A percentile compares a stretch with the other conserved stretches of the same genome.
These are phyloP conservation scores for Forbesichthys papilliferus DNA, from an alignment of 2,113 vertebrate genomes.

Conservation along the genomic window DNA sequence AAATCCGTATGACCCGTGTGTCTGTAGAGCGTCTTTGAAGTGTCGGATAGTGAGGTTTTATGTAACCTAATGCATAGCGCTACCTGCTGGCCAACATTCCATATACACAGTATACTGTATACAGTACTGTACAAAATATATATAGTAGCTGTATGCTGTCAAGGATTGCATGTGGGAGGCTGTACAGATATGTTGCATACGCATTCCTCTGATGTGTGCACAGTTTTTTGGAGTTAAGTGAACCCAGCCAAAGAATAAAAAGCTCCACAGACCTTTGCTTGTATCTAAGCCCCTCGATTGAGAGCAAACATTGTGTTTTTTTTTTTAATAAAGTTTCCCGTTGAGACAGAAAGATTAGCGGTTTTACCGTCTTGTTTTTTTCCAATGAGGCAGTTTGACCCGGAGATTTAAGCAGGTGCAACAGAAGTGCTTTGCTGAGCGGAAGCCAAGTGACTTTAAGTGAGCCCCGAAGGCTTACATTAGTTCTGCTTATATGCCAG, in stretches of 20 bases:
- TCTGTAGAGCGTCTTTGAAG: too few species aligned
- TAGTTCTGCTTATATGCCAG: neutral
- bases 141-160: conserved; percentile 18
- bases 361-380: neutral
- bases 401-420: conserved; percentile 8
- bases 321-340: neutral
- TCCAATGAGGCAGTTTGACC: conserved; percentile 11
- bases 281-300: conserved; percentile 15
- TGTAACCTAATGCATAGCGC: too few species aligned
- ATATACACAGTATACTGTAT: too few species aligned
- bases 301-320: conserved; percentile 12
- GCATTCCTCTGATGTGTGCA: conserved; percentile 61
- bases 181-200: conserved; percentile 35
- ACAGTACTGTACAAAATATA: conserved; percentile 18
- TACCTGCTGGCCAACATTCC: too few species aligned
- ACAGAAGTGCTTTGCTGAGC: neutral
- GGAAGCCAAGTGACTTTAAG: neutral
- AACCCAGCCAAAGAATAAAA: conserved; percentile 15
- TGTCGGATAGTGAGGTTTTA: too few species aligned
- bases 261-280: conserved; percentile 9
- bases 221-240: conserved; percentile 27
- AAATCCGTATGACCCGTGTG: too few species aligned
- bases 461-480: neutral
- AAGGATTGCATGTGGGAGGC: conserved; percentile 40
- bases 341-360: conserved; percentile 2